A percentile compares a stretch with the other conserved stretches of the same genome.
Evolutionary conservation across 2,113 vertebrate species (phyloP).

Genomic region (Catharus minimus): DNA sequence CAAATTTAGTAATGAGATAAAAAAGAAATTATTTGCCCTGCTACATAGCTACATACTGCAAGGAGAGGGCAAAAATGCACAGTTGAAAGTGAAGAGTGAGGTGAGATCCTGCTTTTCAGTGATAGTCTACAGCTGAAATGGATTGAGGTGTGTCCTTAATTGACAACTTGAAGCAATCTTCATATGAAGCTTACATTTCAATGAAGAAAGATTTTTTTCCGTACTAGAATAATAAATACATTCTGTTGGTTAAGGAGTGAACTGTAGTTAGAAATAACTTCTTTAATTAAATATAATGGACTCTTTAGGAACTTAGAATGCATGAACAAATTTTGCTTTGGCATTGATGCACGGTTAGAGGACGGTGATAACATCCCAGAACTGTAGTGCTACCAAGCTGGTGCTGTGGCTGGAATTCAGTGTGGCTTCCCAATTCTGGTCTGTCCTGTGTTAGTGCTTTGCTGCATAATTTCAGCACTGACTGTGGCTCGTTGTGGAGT

Average conservation of each 20-base stretch:
- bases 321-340: neutral
- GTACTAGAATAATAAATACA: neutral
- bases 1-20: neutral
- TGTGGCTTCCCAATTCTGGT: neutral
- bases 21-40: neutral
- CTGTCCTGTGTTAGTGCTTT: neutral
- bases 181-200: neutral
- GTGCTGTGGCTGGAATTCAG: neutral
- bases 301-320: neutral
- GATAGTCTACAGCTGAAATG: neutral
- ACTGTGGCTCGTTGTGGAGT: accelerated
- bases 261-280: neutral
- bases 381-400: neutral
- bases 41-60: neutral
- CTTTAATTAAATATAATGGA: neutral
- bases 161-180: neutral
- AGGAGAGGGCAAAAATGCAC: neutral
- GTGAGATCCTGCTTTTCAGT: neutral
- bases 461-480: neutral
- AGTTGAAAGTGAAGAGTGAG: neutral
- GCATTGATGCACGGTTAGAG: neutral
- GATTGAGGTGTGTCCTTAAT: neutral
- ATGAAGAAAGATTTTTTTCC: neutral
- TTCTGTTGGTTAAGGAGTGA: neutral
- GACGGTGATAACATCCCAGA: neutral